These are phyloP conservation scores for Vulpes vulpes DNA, from an alignment of 2,113 vertebrate species.

Conservation along the genomic window DNA sequence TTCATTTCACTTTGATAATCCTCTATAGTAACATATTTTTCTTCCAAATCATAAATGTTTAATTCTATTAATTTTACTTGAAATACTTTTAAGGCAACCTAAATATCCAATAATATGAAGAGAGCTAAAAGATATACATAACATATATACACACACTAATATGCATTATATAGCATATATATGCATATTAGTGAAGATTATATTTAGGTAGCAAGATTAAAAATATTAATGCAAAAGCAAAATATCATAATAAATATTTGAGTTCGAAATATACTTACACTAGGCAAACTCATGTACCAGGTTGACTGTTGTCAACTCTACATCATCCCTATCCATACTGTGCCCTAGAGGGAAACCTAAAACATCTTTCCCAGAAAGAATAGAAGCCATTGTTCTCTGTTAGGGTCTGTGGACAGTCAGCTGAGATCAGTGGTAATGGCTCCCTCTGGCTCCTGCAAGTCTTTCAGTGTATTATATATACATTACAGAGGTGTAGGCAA, in stretches of 20 bases:
- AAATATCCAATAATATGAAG: neutral
- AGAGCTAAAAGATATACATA: neutral
- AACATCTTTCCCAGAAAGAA: neutral
- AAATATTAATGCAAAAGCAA: neutral
- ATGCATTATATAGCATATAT: neutral
- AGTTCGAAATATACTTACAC: neutral
- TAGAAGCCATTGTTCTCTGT: neutral
- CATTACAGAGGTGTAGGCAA: neutral
- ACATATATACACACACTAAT: neutral
- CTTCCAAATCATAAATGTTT: neutral
- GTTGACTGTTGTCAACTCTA: rapidly evolving
- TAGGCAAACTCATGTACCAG: neutral
- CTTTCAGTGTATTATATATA: neutral
- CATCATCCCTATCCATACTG: neutral
- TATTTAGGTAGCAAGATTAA: neutral
- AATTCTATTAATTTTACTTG: neutral
- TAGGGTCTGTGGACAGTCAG: neutral
- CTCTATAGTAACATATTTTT: neutral
- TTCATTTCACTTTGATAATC: slow-evolving; percentile 12
- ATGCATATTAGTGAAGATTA: neutral
- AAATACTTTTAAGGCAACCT: neutral
- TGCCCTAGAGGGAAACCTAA: neutral
- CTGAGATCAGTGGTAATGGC: neutral
- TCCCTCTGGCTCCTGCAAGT: neutral
- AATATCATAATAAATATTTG: neutral